Evolutionary conservation across 1,140 invertebrate genomes (phyloP), one percentile per base, ranked within the genome.

Genomic region (Adoxophyes honmai): DNA sequence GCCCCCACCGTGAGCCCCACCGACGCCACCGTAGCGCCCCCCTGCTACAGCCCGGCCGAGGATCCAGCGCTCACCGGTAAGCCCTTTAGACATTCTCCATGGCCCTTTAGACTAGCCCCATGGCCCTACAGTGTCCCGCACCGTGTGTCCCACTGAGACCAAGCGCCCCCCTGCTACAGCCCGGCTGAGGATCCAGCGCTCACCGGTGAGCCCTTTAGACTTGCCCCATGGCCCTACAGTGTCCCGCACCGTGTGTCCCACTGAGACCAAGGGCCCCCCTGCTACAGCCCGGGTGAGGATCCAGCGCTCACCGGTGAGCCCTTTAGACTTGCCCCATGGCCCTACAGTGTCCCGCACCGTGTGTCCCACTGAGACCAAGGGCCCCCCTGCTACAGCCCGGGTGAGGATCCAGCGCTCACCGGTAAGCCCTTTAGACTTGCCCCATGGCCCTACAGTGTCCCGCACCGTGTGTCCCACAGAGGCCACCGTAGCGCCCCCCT

Each of bases 151-250:
- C 37, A 80, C 78, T 4, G 78, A 80, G 51, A 73, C 73, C 42
- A 68, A 28, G 81, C 78, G 14, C 77, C 78, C 35, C 77, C 75
- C 3, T 80, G 70, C 70, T 75, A 84, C 74, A 78, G 69, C 59
- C 77, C 77, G 1, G 48, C 62, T 11, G 66, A 73, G 53, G 59
- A 77, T 38, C 58, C 72, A 2, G 73, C 70, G 11, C 55, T 69
- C 38, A 74, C 74, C 64, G 78, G 76, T 81, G 68, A 28, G 21
- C 2, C 21, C 21, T 28, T 28, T 28, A 28, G 21, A 2, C 6
- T 2, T 3, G 21, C 21, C 21, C 2, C 21, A 51, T 11, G n/a
- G n/a, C n/a, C n/a, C n/a, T n/a, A n/a, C n/a, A n/a, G n/a, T n/a
- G 68, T 15, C 70, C 74, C 34, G 68, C 73, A 11, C 78, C 70